These are phyloP conservation scores for Acanthosepion esculentum DNA, from an alignment of 2,888 invertebrate species.

Conservation along the genomic window DNA sequence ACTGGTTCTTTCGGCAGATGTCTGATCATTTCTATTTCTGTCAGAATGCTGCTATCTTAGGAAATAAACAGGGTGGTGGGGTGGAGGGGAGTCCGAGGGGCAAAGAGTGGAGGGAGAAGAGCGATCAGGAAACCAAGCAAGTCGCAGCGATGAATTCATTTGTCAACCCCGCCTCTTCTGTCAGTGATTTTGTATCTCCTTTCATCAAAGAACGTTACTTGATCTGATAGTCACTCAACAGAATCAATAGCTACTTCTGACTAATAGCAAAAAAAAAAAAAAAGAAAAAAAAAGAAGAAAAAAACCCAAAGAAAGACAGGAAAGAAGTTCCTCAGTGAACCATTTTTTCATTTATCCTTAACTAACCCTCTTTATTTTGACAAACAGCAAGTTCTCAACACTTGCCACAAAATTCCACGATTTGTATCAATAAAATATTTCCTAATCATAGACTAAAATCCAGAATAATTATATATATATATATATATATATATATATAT, in stretches of 20 bases:
- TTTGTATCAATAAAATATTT: too few species aligned
- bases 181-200: neutral
- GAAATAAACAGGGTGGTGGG: neutral
- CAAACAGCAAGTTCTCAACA: too few species aligned
- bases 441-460: too few species aligned
- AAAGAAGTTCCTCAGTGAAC: neutral
- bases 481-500: too few species aligned
- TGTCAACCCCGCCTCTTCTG: neutral
- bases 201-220: neutral
- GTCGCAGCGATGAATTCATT: neutral
- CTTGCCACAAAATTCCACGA: too few species aligned
- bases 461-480: too few species aligned
- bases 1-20: neutral
- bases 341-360: neutral
- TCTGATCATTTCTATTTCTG: constrained; percentile 6
- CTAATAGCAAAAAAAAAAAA: neutral
- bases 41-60: constrained; percentile 13
- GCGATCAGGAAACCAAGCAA: neutral
- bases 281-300: neutral
- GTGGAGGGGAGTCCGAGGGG: neutral
- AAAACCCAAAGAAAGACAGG: neutral
- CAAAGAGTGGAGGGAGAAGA: neutral
- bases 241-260: neutral
- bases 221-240: constrained; percentile 8
- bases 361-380: too few species aligned